Evolutionary conservation across 2,113 vertebrate species (phyloP).

Genomic region (Myanophis thanlyinensis): DNA sequence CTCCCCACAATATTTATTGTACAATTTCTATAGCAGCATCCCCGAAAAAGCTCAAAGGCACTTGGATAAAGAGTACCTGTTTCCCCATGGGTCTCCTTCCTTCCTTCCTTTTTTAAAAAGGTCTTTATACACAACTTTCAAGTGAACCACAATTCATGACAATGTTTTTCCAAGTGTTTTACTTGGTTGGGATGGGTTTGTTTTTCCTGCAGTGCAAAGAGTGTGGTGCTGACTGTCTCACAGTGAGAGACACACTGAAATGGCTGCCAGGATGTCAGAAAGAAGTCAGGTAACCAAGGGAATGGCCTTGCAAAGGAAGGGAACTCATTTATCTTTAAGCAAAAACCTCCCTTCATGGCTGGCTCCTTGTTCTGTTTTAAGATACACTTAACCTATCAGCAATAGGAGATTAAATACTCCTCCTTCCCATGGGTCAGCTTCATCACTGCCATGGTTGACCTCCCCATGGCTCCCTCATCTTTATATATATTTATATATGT

Average conservation of each 20-base stretch:
- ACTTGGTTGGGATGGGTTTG: constrained; percentile 52
- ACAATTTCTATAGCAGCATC: neutral
- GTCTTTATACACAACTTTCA: constrained; percentile 34
- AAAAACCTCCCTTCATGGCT: constrained; percentile 34
- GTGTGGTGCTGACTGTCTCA: constrained; percentile 39
- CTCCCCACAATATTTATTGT: constrained; percentile 10
- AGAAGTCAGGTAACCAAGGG: constrained; percentile 42
- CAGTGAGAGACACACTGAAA: constrained; percentile 35
- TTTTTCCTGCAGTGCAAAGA: constrained; percentile 59
- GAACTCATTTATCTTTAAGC: constrained; percentile 66
- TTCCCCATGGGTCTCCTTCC: constrained; percentile 16
- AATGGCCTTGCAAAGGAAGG: constrained; percentile 37
- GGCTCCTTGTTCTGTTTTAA: constrained; percentile 33
- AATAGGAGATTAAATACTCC: constrained; percentile 20
- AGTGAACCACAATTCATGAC: constrained; percentile 38
- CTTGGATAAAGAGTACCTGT: constrained; percentile 32
- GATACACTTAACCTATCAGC: constrained; percentile 53
- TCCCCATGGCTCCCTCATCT: neutral
- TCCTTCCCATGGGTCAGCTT: constrained; percentile 17
- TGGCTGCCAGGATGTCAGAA: constrained; percentile 41
- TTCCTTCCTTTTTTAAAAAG: neutral
- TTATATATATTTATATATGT: neutral
- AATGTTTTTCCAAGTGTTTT: constrained; percentile 56
- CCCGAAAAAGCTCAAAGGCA: constrained; percentile 32
- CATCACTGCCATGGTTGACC: constrained; percentile 27